Percentiles rank a stretch among this genome's conserved stretches.
Evolutionary conservation across 2,113 vertebrate genomes (phyloP).

Genomic region (Pipra filicauda): DNA sequence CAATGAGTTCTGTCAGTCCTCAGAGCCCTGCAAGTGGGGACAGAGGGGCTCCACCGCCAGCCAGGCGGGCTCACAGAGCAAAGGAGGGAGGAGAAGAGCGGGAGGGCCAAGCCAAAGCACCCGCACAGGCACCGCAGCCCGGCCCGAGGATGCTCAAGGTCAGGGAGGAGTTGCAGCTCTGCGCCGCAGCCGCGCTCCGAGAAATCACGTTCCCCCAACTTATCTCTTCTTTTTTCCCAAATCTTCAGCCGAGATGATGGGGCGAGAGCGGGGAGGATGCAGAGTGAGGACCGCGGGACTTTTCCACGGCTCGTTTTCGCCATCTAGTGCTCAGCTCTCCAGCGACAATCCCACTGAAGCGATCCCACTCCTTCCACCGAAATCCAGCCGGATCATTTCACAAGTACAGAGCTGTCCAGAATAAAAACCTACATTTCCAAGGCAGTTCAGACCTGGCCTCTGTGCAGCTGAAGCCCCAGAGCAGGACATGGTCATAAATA

Average conservation of each 20-base stretch:
- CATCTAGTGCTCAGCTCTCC: neutral
- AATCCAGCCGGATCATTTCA: rapidly evolving
- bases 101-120: neutral
- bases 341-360: too few species aligned
- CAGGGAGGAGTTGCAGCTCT: neutral
- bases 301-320: slow-evolving; percentile 6
- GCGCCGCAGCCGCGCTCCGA: neutral
- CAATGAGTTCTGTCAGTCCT: neutral
- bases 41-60: neutral
- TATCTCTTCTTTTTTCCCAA: neutral
- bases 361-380: neutral
- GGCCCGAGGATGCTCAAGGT: neutral
- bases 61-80: neutral
- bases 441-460: neutral
- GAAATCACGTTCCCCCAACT: neutral
- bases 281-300: neutral
- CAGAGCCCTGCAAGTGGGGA: neutral
- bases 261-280: neutral
- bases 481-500: neutral
- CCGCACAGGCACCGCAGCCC: rapidly evolving
- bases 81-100: neutral
- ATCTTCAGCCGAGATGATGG: neutral
- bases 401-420: rapidly evolving
- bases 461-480: neutral
- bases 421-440: neutral